Conservation (phyloP, 2,888 invertebrate species). For the Dasypogon diadema region DNA sequence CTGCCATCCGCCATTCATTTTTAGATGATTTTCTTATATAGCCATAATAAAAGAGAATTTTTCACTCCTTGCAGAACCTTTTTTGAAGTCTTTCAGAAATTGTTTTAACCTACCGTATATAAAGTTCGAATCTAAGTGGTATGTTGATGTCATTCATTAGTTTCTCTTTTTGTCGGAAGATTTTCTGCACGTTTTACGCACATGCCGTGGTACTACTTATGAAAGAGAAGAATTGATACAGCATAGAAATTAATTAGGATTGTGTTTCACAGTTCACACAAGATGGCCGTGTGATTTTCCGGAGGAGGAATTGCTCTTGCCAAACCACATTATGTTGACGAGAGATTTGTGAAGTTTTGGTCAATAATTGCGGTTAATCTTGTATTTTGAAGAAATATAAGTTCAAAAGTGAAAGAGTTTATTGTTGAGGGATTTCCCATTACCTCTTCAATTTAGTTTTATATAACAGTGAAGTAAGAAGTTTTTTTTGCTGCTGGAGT, state of each 20-base stretch:
- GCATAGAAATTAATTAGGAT: no score
- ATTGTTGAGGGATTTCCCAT: constrained; percentile 7
- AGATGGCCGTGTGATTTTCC: constrained; percentile 41
- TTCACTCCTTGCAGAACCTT: no score
- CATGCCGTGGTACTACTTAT: neutral
- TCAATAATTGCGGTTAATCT: constrained; percentile 5
- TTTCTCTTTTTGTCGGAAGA: no score
- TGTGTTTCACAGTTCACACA: neutral
- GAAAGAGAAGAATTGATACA: no score
- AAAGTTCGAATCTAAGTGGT: no score
- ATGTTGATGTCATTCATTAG: no score
- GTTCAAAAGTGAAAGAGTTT: constrained; percentile 30
- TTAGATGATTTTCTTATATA: no score
- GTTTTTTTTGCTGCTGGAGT: constrained; percentile 2
- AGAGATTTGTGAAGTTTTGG: constrained; percentile 38
- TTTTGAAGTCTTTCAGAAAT: no score
- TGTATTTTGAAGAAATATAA: constrained; percentile 19
- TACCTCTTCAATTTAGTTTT: constrained; percentile 12
- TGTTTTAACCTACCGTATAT: no score
- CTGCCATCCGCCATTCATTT: no score
- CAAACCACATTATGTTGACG: constrained; percentile 31
- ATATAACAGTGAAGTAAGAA: constrained; percentile 35
- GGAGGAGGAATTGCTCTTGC: constrained; percentile 21
- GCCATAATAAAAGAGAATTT: no score
- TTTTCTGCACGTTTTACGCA: no score